phyloP scores from a whole-genome alignment of 2,888 invertebrate species.

The Chesias legatella region DNA sequence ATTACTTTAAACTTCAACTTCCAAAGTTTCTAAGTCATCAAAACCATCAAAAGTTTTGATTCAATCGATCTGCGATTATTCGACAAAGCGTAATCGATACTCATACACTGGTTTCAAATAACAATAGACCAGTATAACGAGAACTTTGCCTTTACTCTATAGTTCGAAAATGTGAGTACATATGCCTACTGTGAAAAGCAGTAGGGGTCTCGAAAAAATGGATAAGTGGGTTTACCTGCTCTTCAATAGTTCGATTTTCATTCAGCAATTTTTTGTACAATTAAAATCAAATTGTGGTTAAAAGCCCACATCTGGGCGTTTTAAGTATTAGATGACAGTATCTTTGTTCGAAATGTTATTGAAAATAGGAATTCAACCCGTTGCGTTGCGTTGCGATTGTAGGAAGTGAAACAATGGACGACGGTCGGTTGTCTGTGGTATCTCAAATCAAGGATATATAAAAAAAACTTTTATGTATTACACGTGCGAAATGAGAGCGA shows the following conservation, averaged over 20 bases:
- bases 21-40: constrained; percentile 20
- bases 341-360: constrained; percentile 35
- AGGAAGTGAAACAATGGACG: constrained; percentile 12
- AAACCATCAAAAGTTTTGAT: constrained; percentile 57
- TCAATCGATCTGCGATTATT: constrained; percentile 44
- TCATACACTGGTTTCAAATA: constrained; percentile 60
- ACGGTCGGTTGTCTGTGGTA: constrained; percentile 4
- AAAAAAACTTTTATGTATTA: too few species aligned
- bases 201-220: constrained; percentile 9
- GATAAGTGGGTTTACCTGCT: constrained; percentile 28
- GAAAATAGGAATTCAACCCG: constrained; percentile 33
- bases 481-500: too few species aligned
- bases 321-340: constrained; percentile 55
- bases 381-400: constrained; percentile 29
- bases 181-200: not conserved
- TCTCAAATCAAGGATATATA: constrained; percentile 5
- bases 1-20: too few species aligned
- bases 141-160: constrained; percentile 9
- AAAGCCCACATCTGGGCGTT: constrained; percentile 51
- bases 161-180: not conserved
- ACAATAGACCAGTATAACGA: constrained; percentile 35
- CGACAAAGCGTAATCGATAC: constrained; percentile 73
- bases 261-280: constrained; percentile 45
- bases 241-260: constrained; percentile 29
- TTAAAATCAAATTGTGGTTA: constrained; percentile 56